Evolutionary conservation across 1,140 invertebrate species (phyloP), one percentile per base, ranked within the genome.

Genomic region (Orchestia grillus): DNA sequence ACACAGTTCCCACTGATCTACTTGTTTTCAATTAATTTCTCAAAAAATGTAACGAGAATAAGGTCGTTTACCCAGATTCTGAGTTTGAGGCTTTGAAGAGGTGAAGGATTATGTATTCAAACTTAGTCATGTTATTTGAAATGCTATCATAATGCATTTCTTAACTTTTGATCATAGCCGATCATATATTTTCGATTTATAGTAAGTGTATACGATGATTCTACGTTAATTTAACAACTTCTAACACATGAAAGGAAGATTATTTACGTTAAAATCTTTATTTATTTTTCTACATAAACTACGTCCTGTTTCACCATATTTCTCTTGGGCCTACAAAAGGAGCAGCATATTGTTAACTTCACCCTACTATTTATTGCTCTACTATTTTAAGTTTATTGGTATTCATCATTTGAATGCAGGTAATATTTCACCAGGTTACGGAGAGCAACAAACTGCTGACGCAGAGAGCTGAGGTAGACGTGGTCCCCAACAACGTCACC

Each of bases 401-500:
- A 8, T 77, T 77, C 15, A 36, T 36, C 28, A 77, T 77, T 77
- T 77, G 11, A 23, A 1, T 3, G 28, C 62, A 23, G 62, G 36
- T 36, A 23, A 19, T 77, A 19, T 15, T 36, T 77, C 11, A 36
- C 45, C 47, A 53, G 40, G 42, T 96, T 40, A 96, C 88, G 42
- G 88, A 94, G 42, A 43, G 87, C 40, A 96, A 96, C 45, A 96
- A 96, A 45, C 44, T 96, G 36, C 16, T 96, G n/a, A 44, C 44
- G 19, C 96, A 96, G 57, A 11, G 41, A 3, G 96, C 91, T 19
- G 44, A 44, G 3, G 41, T 96, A 42, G 87, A 87, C 19, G 43
- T 62, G 3, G 40, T 96, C 47, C 88, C 96, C 87, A 96, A 87
- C 28, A 91, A 41, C 40, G 87, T 96, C 41, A 44, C 45, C 11